Conservation (phyloP, 2,797 vertebrate genomes). For the Acomys russatus region DNA sequence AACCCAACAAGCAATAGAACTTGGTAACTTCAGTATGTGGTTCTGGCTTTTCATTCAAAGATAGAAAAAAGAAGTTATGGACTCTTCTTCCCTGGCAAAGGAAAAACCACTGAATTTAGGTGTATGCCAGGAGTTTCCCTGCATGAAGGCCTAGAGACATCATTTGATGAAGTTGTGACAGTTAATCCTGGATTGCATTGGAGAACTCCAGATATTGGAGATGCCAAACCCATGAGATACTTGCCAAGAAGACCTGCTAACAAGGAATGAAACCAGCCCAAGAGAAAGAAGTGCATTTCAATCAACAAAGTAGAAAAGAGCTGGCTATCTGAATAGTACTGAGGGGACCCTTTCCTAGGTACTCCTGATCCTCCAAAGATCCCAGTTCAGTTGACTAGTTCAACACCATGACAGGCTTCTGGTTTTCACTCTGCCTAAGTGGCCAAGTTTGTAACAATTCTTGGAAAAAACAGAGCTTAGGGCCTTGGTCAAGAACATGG, state of each 20-base stretch:
- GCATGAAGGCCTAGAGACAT: background rate
- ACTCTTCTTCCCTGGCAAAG: background rate
- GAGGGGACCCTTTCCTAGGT: too few relatives aligned
- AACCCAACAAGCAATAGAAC: background rate
- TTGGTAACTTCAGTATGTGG: background rate
- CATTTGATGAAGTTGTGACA: background rate
- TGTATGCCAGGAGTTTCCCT: background rate
- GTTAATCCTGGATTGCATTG: background rate
- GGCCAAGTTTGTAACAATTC: too few relatives aligned
- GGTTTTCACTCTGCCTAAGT: too few relatives aligned
- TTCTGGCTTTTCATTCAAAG: background rate
- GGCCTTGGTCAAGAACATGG: too few relatives aligned
- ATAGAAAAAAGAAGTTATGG: background rate
- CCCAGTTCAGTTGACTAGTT: too few relatives aligned
- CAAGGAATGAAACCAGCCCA: background rate
- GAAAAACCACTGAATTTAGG: background rate
- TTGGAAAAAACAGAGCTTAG: too few relatives aligned
- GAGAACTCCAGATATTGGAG: background rate
- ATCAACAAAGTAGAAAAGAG: background rate
- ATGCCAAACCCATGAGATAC: background rate
- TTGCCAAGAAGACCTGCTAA: background rate
- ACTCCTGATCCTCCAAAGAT: too few relatives aligned
- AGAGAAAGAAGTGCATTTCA: background rate
- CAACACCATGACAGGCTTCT: too few relatives aligned
- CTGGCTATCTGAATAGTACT: background rate